These are phyloP conservation scores for Fragum sueziense DNA, from an alignment of 2,888 invertebrate genomes.

Conservation along the genomic window DNA sequence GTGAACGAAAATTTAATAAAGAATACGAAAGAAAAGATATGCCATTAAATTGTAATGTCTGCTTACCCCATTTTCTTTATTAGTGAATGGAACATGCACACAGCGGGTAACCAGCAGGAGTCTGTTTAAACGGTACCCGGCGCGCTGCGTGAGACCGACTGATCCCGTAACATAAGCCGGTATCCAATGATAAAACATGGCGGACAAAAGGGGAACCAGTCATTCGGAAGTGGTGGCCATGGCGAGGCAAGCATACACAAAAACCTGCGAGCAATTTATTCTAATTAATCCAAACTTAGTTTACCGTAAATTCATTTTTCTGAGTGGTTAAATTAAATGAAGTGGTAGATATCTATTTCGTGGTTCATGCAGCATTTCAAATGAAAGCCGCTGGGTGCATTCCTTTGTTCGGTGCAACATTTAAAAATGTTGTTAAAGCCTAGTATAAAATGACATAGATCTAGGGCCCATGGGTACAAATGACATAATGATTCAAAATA, in stretches of 20 bases:
- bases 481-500: not conserved
- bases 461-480: not conserved
- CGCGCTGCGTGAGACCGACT: constrained; percentile 11
- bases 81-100: constrained; percentile 20
- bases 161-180: constrained; percentile 18
- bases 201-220: not conserved
- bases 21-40: constrained; percentile 1
- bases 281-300: constrained; percentile 15
- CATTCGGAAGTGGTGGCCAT: constrained; percentile 1
- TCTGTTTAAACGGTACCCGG: constrained; percentile 7
- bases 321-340: constrained; percentile 1
- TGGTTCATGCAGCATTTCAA: not conserved
- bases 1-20: constrained; percentile 4
- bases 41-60: constrained; percentile 24
- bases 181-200: constrained; percentile 8
- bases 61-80: constrained; percentile 21
- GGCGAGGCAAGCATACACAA: not conserved
- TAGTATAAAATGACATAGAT: no score
- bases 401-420: not conserved
- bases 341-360: not conserved
- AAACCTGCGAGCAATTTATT: constrained; percentile 20
- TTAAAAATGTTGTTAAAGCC: no score
- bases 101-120: constrained; percentile 19
- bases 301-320: constrained; percentile 11
- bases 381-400: not conserved